Conservation (phyloP, 2,888 invertebrate species). For the Xestia ashworthii region DNA sequence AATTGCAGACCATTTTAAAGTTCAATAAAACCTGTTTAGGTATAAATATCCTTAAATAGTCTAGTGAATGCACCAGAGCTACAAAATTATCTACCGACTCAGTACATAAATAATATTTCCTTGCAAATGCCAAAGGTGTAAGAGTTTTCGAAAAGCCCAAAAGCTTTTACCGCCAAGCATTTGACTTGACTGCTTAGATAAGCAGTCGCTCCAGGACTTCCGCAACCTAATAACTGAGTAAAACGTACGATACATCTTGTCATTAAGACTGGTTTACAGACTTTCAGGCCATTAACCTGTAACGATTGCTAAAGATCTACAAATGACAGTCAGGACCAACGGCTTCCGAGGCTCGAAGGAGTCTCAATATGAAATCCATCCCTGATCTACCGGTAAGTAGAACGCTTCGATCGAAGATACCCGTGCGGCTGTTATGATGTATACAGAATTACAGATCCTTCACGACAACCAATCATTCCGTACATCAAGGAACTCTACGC, state of each 20-base stretch:
- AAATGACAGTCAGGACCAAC: neutral
- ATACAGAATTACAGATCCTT: too few species aligned
- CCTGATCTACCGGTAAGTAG: neutral
- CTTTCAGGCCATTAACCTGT: neutral
- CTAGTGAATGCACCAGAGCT: conserved; percentile 13
- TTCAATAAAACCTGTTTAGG: conserved; percentile 50
- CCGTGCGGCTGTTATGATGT: neutral
- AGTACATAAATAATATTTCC: neutral
- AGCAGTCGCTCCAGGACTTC: neutral
- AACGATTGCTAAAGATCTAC: neutral
- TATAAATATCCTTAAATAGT: conserved; percentile 35
- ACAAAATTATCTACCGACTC: conserved; percentile 1
- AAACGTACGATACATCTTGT: neutral
- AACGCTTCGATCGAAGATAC: neutral
- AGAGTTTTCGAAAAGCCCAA: too few species aligned
- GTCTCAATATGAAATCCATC: neutral
- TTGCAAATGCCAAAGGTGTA: neutral
- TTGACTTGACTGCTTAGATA: neutral
- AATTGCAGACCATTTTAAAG: conserved; percentile 41
- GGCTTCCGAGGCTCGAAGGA: neutral
- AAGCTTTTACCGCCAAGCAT: neutral
- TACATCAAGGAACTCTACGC: too few species aligned
- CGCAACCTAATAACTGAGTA: neutral
- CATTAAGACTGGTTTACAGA: neutral
- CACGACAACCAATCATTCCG: too few species aligned